Conservation (phyloP, 2,888 invertebrate species). For the Sphaeridia pumilis region DNA sequence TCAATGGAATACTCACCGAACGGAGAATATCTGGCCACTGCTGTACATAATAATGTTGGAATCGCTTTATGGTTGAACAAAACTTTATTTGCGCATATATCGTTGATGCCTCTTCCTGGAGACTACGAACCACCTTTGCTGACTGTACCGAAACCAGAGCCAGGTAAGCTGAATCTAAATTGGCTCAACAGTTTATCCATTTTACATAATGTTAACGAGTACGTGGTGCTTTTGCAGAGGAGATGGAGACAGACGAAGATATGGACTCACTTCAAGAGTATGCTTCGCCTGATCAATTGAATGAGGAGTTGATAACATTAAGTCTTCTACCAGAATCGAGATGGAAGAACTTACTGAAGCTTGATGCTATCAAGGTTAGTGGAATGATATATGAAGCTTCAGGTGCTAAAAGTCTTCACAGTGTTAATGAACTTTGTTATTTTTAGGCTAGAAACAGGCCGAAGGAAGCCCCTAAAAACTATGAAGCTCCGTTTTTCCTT, state of each 20-base stretch:
- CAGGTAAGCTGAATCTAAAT: conserved; percentile 1
- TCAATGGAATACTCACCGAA: conserved; percentile 81
- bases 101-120: conserved; percentile 52
- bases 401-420: too few relatives aligned
- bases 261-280: conserved; percentile 44
- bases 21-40: conserved; percentile 78
- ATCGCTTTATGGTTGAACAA: conserved; percentile 90
- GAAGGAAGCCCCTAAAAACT: conserved; percentile 64
- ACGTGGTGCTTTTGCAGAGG: neutral
- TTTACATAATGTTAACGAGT: too few relatives aligned
- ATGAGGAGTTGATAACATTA: conserved; percentile 64
- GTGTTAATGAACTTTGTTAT: neutral
- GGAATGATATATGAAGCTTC: neutral
- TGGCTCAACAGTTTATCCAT: too few relatives aligned
- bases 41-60: conserved; percentile 76
- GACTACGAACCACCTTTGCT: conserved; percentile 20
- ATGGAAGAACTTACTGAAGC: conserved; percentile 80
- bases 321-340: conserved; percentile 73
- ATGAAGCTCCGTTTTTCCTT: conserved; percentile 89
- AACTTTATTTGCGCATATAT: conserved; percentile 67
- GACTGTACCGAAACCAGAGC: neutral
- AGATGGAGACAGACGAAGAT: conserved; percentile 39
- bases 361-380: conserved; percentile 67
- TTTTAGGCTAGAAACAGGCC: conserved; percentile 64
- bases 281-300: conserved; percentile 63